Evolutionary conservation across 2,888 invertebrate species (phyloP), one percentile per base, ranked within the genome.

Genomic region (Orgyia antiqua): DNA sequence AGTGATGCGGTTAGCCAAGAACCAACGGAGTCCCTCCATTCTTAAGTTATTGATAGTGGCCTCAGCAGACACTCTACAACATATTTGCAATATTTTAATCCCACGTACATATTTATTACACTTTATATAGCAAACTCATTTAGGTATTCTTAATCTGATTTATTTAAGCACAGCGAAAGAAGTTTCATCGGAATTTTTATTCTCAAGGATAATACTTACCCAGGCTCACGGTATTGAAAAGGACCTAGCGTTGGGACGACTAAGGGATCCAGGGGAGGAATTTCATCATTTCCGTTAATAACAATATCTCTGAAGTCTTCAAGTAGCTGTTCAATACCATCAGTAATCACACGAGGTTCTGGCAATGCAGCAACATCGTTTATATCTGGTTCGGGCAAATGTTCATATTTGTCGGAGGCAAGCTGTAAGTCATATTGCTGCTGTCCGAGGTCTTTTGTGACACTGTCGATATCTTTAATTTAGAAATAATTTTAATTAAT

Each of bases 1-100:
- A 9, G 33, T 50, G 13, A 71, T 56, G 8, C 46, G 27, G 32
- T 74, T 68, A 5, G 69, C 53, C 9, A 68, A 45, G 42, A 55
- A 72, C 72, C 71, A 74, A 20, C 51, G 54, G 7, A 72, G 58
- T 17, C 73, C 73, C 23, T 65, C 60, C 31, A 55, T 34, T 10
- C 50, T 47, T 13, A 72, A 34, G 43, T 67, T 38, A 2, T 41
- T 39, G 9, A 68, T 11, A 4, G 36, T 34, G 2, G 40, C 59
- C 2, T 33, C 19, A 8, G 39, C 59, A 0, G 43, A 42, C 3
- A 56, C 39, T 12, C 72, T 72, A 40, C 2, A 33, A 13, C 31
- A 19, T n/a, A 19, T n/a, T n/a, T n/a, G n/a, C 33, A 7, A 28
- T 13, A 1, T 13, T n/a, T 15, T n/a, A n/a, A n/a, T n/a, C n/a